Evolutionary conservation across 2,888 invertebrate species (phyloP).

Genomic region (Lathronympha strigana): DNA sequence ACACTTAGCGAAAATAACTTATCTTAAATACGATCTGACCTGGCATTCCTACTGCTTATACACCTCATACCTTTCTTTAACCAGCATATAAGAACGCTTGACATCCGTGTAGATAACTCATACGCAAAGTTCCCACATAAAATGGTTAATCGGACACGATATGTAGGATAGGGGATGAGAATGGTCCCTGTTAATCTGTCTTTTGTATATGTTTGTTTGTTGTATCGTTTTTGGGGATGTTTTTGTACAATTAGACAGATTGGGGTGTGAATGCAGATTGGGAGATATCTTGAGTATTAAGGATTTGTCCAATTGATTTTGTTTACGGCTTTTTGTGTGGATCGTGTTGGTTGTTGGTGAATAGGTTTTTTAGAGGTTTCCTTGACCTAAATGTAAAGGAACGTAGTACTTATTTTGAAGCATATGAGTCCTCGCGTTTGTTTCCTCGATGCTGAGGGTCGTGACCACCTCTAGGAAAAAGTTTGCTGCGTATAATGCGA

Average conservation of each 20-base stretch:
- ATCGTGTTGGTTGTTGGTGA: conserved; percentile 12
- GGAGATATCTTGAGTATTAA: conserved; percentile 53
- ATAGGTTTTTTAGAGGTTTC: conserved; percentile 12
- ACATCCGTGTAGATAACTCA: too few relatives aligned
- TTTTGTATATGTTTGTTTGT: conserved; percentile 75
- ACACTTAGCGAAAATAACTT: conserved; percentile 80
- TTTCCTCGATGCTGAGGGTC: too few relatives aligned
- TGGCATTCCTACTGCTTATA: neutral
- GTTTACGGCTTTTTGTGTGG: conserved; percentile 45
- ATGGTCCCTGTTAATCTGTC: conserved; percentile 75
- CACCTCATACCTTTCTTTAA: neutral
- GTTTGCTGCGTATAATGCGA: too few relatives aligned
- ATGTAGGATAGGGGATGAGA: neutral
- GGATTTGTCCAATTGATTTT: conserved; percentile 61
- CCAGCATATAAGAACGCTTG: neutral
- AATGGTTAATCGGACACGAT: neutral
- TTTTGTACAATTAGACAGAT: conserved; percentile 80
- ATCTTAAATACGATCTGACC: conserved; percentile 79
- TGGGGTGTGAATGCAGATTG: conserved; percentile 68
- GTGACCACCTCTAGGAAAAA: too few relatives aligned
- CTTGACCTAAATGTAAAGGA: conserved; percentile 9
- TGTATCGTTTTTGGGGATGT: conserved; percentile 67
- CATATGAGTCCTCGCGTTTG: too few relatives aligned
- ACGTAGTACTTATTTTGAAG: neutral
- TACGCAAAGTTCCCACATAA: neutral